These are phyloP conservation scores for Graphium colonna DNA, from an alignment of 2,888 invertebrate species.

Conservation along the genomic window DNA sequence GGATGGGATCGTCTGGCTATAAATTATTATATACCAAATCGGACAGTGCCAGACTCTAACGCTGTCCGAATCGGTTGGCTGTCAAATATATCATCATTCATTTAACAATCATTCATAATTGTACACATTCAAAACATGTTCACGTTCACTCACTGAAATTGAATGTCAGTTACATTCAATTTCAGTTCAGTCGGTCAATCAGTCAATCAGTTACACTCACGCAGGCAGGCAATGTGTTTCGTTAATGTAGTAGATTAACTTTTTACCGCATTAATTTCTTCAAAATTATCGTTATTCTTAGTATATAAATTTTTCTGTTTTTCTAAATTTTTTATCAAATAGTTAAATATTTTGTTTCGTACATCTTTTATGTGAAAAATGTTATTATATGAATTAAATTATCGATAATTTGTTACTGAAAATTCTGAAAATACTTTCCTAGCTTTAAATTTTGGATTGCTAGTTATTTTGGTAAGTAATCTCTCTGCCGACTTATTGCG, in stretches of 20 bases:
- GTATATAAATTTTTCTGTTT: too few species aligned
- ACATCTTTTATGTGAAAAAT: constrained; percentile 7
- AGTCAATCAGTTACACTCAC: too few species aligned
- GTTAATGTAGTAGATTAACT: background rate
- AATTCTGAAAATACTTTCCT: background rate
- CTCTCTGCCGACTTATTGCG: background rate
- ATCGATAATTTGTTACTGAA: background rate
- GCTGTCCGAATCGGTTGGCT: too few species aligned
- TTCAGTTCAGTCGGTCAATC: background rate
- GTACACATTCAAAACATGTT: too few species aligned
- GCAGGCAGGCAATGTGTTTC: background rate
- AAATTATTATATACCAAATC: too few species aligned
- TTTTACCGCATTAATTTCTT: too few species aligned
- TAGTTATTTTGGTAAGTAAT: constrained; percentile 11
- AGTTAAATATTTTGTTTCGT: background rate
- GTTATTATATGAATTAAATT: constrained; percentile 9
- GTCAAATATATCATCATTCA: too few species aligned
- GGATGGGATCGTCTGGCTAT: too few species aligned
- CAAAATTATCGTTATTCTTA: too few species aligned
- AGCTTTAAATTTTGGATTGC: background rate
- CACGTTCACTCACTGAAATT: too few species aligned
- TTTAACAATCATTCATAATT: too few species aligned
- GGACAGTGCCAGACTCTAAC: too few species aligned
- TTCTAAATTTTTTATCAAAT: background rate
- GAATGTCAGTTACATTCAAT: background rate